These are phyloP conservation scores for Lycorma delicatula DNA, from an alignment of 1,140 invertebrate species.

Conservation along the genomic window DNA sequence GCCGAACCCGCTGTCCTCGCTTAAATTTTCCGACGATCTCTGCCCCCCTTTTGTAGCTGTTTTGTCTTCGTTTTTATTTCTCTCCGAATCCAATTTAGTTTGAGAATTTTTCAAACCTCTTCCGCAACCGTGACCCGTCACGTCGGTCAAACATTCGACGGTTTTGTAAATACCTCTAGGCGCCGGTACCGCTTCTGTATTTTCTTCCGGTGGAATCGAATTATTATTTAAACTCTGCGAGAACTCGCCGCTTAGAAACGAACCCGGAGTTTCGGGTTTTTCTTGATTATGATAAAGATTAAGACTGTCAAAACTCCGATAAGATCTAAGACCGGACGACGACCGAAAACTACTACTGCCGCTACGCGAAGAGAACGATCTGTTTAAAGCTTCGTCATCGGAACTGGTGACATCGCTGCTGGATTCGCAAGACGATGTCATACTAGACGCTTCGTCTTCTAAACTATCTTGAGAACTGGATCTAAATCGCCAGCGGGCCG, in stretches of 20 bases:
- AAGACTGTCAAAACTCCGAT: conserved; percentile 42
- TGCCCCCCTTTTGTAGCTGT: conserved; percentile 35
- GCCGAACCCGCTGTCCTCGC: conserved; percentile 65
- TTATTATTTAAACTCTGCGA: conserved; percentile 29
- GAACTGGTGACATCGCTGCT: conserved; percentile 34
- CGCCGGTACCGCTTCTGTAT: conserved; percentile 6
- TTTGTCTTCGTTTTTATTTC: conserved; percentile 13
- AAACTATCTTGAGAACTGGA: conserved; percentile 45
- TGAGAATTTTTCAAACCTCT: neutral
- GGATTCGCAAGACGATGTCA: conserved; percentile 16
- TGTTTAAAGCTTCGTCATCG: conserved; percentile 27
- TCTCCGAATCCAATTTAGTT: neutral
- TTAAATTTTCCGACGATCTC: conserved; percentile 60
- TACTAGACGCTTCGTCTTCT: conserved; percentile 28
- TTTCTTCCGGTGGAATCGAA: conserved; percentile 15
- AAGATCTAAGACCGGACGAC: conserved; percentile 36
- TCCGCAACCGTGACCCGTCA: conserved; percentile 3
- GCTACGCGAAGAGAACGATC: conserved; percentile 25
- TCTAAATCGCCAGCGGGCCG: conserved; percentile 39
- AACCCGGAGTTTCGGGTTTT: conserved; percentile 10
- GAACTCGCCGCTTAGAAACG: conserved; percentile 23
- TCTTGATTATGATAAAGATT: conserved; percentile 19
- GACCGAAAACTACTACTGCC: conserved; percentile 25
- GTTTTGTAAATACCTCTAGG: conserved; percentile 28
- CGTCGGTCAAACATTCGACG: conserved; percentile 27